A percentile compares a stretch with the other conserved stretches of the same genome.
These are phyloP conservation scores for Monarcha castaneiventris DNA, from an alignment of 2,113 vertebrate genomes.

Conservation along the genomic window DNA sequence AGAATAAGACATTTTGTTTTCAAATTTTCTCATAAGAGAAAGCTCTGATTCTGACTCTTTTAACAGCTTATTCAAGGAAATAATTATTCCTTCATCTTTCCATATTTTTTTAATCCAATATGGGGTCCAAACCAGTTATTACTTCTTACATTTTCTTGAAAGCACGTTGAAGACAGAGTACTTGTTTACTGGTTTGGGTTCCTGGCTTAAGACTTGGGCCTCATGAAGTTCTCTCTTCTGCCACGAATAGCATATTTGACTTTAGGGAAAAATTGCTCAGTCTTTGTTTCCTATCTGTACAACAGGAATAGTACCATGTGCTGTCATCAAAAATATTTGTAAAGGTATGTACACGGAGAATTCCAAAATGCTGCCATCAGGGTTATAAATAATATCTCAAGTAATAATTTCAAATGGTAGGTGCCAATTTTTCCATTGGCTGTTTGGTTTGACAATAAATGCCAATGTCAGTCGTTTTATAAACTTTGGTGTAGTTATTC, in stretches of 20 bases:
- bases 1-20: not conserved
- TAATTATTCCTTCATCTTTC: not conserved
- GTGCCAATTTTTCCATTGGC: slow-evolving; percentile 24
- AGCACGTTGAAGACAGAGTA: not conserved
- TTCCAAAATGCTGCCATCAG: not conserved
- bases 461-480: not conserved
- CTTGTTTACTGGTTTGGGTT: not conserved
- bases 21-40: not conserved
- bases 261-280: not conserved
- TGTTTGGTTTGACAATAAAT: slow-evolving; percentile 1
- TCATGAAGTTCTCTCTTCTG: not conserved
- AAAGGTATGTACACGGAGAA: not conserved
- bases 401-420: not conserved
- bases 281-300: slow-evolving; percentile 15
- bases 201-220: not conserved
- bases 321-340: not conserved
- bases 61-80: not conserved
- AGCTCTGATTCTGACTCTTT: not conserved
- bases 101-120: not conserved
- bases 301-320: not conserved
- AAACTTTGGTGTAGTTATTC: slow-evolving; percentile 34
- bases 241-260: not conserved
- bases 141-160: slow-evolving; percentile 1
- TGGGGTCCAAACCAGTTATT: not conserved
- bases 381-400: not conserved